Conservation (phyloP, 2,888 invertebrate species). For the Glyphotaelius pellucidus region DNA sequence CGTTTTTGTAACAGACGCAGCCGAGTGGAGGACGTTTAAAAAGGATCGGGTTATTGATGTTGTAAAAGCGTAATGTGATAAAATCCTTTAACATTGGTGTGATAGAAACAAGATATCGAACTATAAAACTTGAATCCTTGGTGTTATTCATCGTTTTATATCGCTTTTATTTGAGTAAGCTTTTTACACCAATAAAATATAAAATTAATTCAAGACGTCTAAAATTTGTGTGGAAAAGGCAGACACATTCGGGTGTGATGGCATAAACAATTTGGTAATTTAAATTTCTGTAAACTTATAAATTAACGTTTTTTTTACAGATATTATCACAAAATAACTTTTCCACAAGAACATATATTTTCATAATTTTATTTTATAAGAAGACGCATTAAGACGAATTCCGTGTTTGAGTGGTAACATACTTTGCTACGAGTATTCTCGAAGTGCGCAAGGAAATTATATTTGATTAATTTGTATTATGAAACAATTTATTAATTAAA, state of each 20-base stretch:
- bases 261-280: background rate
- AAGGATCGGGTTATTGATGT: background rate
- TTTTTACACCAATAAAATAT: background rate
- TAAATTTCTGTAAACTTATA: too few species aligned
- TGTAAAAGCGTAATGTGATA: background rate
- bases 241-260: background rate
- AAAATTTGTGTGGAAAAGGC: background rate
- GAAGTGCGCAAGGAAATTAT: too few species aligned
- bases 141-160: background rate
- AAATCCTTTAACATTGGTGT: background rate
- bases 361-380: too few species aligned
- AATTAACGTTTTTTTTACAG: too few species aligned
- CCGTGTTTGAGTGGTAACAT: too few species aligned
- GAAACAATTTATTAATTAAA: too few species aligned
- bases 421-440: too few species aligned
- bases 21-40: background rate
- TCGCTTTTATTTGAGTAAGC: background rate
- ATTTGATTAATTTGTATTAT: too few species aligned
- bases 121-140: background rate
- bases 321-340: too few species aligned
- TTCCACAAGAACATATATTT: too few species aligned
- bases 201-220: background rate
- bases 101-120: background rate
- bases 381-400: too few species aligned
- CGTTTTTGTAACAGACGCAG: conserved; percentile 19